phyloP scores from a whole-genome alignment of 2,888 invertebrate species.

The Linhomoeus sp. region DNA sequence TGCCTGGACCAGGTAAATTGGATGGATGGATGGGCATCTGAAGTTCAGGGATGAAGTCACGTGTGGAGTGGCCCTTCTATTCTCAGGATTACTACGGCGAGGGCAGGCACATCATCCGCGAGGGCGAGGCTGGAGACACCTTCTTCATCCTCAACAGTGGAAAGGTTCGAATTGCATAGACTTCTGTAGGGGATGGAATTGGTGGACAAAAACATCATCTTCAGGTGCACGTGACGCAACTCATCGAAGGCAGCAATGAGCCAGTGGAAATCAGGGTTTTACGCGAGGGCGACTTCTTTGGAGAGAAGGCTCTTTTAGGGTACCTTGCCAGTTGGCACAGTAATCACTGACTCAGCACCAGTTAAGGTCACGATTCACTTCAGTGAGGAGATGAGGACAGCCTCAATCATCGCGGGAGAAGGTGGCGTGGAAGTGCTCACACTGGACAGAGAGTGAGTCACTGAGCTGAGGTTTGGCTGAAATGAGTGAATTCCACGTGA shows the following conservation, averaged over 20 bases:
- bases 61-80: no score
- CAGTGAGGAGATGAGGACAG: constrained; percentile 56
- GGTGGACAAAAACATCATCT: no score
- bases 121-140: constrained; percentile 67
- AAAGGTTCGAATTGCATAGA: no score
- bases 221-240: constrained; percentile 32
- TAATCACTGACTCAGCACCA: no score
- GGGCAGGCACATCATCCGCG: constrained; percentile 55
- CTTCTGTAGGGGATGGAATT: no score
- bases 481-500: no score
- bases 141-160: constrained; percentile 65
- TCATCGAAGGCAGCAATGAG: constrained; percentile 30
- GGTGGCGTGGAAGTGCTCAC: constrained; percentile 66
- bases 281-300: constrained; percentile 61
- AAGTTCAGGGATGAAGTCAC: no score
- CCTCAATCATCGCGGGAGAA: constrained; percentile 65
- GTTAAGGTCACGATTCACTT: no score
- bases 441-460: constrained; percentile 53
- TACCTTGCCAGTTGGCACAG: not conserved
- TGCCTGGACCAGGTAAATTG: constrained; percentile 57
- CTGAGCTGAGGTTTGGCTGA: no score
- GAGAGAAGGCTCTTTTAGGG: constrained; percentile 62
- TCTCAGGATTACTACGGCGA: constrained; percentile 61
- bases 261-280: constrained; percentile 49
- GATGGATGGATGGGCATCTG: no score